Base-by-base conservation (phyloP, 2,888 invertebrate species). In the Calliphora vomitoria region DNA sequence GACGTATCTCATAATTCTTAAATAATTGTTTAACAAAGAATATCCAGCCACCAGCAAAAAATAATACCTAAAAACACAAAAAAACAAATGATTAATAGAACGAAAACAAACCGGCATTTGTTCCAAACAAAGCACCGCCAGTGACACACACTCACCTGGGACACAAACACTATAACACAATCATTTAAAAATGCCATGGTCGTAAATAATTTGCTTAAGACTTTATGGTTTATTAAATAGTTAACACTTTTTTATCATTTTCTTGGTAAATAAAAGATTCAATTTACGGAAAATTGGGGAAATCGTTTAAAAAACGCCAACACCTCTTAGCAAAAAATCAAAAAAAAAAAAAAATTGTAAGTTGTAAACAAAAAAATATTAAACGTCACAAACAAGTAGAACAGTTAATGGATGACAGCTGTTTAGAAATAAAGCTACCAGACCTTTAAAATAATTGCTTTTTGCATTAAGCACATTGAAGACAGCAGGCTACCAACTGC, bases 1-100 rank as follows among this genome's bases (percentile, higher is more conserved):
- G 98, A 91, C 98, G 98, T 6, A 99, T 98, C 95, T 99, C 99
- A 94, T 99, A 99, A 93, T 99, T 98, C 89, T 97, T 96, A 93
- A 99, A 99, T 66, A 99, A 95, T 94, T 98, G 97, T 93, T 98
- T 99, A 91, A 99, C 97, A 93, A 99, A 99, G 94, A 99, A 99
- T 86, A 99, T 96, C 98, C 99, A 99, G 85, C 99, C 99, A 88
- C 98, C 98, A 81, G 97, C 96, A 94, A 99, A 99, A 94, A 99
- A 99, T 76, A 98, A 94, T 78, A 97, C 95, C 98, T 99, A 94
- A 95, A 69, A 94, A 89, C 87, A 44, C 76, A 86, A 0, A 31
- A 44, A 53, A 60, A 31, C 31, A 35, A 0, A 35, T 38, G 78
- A 31, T 68, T 69, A 35, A 35, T 60, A 72, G 74, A 64, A 11